A percentile compares a stretch with the other conserved stretches of the same genome.
These are phyloP conservation scores for Caenorhabditis inopinata DNA, from an alignment of 1,140 invertebrate species.

Conservation along the genomic window DNA sequence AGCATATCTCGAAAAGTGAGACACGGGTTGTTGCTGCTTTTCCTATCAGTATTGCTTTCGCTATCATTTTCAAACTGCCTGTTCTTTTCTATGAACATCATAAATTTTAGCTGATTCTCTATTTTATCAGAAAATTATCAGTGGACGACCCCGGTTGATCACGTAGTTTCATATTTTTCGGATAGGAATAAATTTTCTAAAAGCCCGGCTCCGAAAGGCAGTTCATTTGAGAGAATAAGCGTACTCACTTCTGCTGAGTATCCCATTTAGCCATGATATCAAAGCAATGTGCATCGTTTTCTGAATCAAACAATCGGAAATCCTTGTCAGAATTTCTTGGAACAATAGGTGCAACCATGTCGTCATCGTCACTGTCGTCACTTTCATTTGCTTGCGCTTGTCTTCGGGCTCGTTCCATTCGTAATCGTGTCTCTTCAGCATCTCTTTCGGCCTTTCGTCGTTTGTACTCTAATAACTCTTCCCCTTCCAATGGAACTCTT, in stretches of 20 bases:
- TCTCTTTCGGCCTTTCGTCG: conserved; percentile 70
- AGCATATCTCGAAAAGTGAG: too few species aligned
- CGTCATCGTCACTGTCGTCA: conserved; percentile 60
- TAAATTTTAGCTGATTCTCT: too few species aligned
- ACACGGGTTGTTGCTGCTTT: too few species aligned
- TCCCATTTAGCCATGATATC: conserved; percentile 24
- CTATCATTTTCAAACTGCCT: too few species aligned
- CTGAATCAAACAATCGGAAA: background rate
- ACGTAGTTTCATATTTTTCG: too few species aligned
- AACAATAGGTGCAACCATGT: conserved; percentile 42
- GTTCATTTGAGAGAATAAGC: too few species aligned
- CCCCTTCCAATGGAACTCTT: conserved; percentile 79
- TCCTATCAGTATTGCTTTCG: too few species aligned
- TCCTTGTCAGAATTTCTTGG: background rate
- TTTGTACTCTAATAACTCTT: conserved; percentile 85
- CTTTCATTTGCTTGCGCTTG: conserved; percentile 66
- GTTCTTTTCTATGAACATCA: too few species aligned
- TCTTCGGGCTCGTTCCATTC: conserved; percentile 17
- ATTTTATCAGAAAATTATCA: too few species aligned
- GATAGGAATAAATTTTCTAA: too few species aligned
- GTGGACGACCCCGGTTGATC: too few species aligned
- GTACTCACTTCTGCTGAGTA: background rate
- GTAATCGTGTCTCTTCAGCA: conserved; percentile 63
- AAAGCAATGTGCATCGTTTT: background rate
- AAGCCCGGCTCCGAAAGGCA: too few species aligned